phyloP scores from a whole-genome alignment of 2,797 vertebrate species.

The Iguana delicatissima region DNA sequence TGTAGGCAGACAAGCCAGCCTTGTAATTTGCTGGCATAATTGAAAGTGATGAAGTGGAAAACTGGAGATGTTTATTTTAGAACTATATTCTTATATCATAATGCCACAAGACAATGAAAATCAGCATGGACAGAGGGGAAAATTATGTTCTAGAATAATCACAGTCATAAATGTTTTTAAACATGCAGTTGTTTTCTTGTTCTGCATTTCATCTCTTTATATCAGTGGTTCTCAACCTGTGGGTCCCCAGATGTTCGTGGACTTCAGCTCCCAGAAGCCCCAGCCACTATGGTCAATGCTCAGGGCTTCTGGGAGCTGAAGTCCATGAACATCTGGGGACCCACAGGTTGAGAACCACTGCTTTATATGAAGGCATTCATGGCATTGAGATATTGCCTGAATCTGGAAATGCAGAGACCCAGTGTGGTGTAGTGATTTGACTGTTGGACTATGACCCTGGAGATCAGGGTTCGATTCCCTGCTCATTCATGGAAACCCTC shows the following conservation, averaged over 20 bases:
- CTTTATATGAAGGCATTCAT: not conserved
- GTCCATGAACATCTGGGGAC: too few species aligned
- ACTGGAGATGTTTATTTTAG: conserved; percentile 57
- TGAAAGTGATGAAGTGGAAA: conserved; percentile 77
- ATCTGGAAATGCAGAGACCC: not conserved
- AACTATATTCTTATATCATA: conserved; percentile 57
- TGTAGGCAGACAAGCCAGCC: conserved; percentile 43
- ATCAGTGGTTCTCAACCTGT: too few species aligned
- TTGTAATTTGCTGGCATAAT: conserved; percentile 55
- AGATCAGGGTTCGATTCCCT: too few species aligned
- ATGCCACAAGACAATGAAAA: conserved; percentile 59
- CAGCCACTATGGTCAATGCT: too few species aligned
- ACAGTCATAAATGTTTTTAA: conserved; percentile 36
- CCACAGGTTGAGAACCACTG: too few species aligned
- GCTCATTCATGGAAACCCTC: too few species aligned
- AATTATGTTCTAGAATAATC: conserved; percentile 31
- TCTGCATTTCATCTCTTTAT: not conserved
- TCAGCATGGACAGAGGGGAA: not conserved
- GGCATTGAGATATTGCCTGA: conserved; percentile 1
- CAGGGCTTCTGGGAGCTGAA: too few species aligned
- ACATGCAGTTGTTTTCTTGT: conserved; percentile 17
- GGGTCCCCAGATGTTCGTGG: too few species aligned
- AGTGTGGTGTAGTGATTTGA: too few species aligned
- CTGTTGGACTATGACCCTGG: too few species aligned
- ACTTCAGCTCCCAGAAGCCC: too few species aligned